These are phyloP conservation scores for Stichopus chloronotus DNA, from an alignment of 35 echinoderm and acorn worm genomes.

Conservation along the genomic window DNA sequence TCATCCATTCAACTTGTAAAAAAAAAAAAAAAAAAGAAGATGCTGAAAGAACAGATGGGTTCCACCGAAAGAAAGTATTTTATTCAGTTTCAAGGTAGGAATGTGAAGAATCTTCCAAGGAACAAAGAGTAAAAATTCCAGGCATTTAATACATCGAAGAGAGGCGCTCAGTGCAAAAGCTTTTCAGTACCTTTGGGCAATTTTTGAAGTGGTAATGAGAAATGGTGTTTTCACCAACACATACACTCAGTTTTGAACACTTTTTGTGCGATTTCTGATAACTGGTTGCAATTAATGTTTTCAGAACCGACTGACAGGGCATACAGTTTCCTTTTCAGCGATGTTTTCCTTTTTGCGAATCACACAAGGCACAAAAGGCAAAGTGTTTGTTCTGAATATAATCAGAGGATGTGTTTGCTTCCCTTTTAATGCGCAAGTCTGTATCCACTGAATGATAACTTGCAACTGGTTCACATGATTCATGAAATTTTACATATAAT, in stretches of 20 bases:
- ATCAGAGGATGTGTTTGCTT: too few relatives aligned
- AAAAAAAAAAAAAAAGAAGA: neutral
- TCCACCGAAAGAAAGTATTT: neutral
- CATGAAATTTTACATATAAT: too few relatives aligned
- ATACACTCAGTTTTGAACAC: neutral
- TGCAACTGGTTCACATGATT: too few relatives aligned
- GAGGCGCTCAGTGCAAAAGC: neutral
- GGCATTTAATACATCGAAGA: neutral
- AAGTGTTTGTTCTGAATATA: too few relatives aligned
- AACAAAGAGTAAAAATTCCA: neutral
- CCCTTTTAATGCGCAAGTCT: too few relatives aligned
- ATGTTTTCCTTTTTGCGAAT: too few relatives aligned
- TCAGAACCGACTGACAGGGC: neutral
- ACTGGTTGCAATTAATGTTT: neutral
- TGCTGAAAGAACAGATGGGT: neutral
- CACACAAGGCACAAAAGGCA: too few relatives aligned
- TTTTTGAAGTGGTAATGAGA: neutral
- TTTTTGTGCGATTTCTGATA: neutral
- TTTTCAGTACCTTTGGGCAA: neutral
- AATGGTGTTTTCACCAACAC: conserved; percentile 33
- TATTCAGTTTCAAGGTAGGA: conserved; percentile 38
- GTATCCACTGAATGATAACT: too few relatives aligned
- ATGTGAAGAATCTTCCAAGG: conserved; percentile 18
- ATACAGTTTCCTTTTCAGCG: too few relatives aligned
- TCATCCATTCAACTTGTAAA: neutral